A percentile compares a stretch with the other conserved stretches of the same genome.
These are phyloP conservation scores for Theonella swinhoei DNA, from an alignment of 37 sponge, comb jelly and placozoan species.

Conservation along the genomic window DNA sequence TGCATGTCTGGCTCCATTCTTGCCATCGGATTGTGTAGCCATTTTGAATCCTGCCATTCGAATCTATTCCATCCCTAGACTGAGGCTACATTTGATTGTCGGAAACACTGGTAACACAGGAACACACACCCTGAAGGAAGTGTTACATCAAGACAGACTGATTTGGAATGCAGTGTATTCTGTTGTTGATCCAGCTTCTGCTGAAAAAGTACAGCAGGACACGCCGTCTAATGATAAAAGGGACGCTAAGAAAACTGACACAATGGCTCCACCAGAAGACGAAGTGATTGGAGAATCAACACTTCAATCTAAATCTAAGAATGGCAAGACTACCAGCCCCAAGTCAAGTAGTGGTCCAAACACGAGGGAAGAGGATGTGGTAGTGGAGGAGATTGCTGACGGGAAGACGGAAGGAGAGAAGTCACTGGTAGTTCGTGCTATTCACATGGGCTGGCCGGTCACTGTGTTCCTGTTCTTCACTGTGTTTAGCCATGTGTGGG, in stretches of 20 bases:
- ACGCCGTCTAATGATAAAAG: background rate
- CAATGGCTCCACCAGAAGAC: background rate
- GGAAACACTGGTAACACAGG: background rate
- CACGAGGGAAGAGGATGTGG: background rate
- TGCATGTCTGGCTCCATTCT: constrained; percentile 22
- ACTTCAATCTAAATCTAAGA: background rate
- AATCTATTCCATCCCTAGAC: constrained; percentile 35
- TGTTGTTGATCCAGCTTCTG: background rate
- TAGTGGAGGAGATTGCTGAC: background rate
- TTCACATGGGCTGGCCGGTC: constrained; percentile 24
- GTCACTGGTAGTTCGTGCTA: background rate
- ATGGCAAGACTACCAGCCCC: background rate
- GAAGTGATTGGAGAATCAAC: background rate
- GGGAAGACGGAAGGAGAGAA: background rate
- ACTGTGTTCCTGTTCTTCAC: constrained; percentile 49
- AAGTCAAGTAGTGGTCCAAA: too few species aligned
- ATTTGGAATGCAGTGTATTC: constrained; percentile 36
- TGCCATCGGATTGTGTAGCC: constrained; percentile 37
- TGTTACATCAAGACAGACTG: constrained; percentile 10
- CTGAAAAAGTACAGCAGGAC: background rate
- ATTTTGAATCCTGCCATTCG: constrained; percentile 29
- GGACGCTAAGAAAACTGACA: background rate
- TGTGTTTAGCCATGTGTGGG: constrained; percentile 36
- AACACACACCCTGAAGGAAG: background rate
- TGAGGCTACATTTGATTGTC: constrained; percentile 21